Percentiles rank a stretch among this genome's conserved stretches.
Evolutionary conservation across 2,113 vertebrate genomes (phyloP).

Genomic region (Cariama cristata): DNA sequence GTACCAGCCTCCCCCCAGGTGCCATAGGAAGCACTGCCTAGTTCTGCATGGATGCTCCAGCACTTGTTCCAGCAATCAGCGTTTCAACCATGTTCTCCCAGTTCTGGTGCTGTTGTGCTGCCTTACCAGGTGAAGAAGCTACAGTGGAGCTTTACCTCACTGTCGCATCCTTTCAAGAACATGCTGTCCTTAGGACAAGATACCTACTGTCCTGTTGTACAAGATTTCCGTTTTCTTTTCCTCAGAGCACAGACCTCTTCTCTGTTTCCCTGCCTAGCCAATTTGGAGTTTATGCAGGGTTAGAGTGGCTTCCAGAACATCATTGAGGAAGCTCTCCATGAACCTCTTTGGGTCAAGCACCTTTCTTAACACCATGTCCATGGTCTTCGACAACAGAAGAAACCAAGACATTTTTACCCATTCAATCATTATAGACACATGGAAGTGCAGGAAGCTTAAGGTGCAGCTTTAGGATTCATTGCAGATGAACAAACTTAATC

Average conservation of each 20-base stretch:
- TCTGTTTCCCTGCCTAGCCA: background rate
- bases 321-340: background rate
- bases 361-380: background rate
- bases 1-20: background rate
- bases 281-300: background rate
- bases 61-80: background rate
- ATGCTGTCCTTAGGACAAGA: background rate
- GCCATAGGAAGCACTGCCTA: background rate
- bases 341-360: background rate
- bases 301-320: background rate
- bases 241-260: background rate
- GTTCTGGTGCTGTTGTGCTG: background rate
- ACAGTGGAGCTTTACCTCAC: background rate
- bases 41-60: background rate
- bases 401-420: background rate
- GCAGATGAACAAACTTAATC: background rate
- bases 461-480: background rate
- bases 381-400: background rate
- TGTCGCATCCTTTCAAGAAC: background rate
- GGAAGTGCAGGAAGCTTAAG: background rate
- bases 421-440: background rate
- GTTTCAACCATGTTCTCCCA: too few species aligned
- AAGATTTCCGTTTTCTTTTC: background rate
- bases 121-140: background rate
- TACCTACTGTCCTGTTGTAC: background rate